These are phyloP conservation scores for Thalassarche chlororhynchos DNA, from an alignment of 2,113 vertebrate species.

Conservation along the genomic window DNA sequence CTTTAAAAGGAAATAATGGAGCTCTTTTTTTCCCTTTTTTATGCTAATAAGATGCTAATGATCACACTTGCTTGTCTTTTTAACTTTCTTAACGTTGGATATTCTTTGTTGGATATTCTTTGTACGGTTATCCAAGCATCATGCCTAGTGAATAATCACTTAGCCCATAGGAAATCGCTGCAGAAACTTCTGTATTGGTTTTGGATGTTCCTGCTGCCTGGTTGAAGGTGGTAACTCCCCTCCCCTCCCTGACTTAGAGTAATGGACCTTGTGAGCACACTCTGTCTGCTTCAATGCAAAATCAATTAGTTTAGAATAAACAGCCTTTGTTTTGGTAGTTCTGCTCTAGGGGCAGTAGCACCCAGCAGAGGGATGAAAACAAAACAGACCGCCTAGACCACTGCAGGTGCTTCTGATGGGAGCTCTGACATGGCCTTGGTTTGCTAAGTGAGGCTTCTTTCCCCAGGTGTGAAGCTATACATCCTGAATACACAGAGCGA, in stretches of 20 bases:
- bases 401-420: background rate
- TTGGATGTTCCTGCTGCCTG: background rate
- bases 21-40: accelerated
- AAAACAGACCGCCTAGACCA: background rate
- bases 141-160: background rate
- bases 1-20: background rate
- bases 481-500: background rate
- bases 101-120: background rate
- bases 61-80: background rate
- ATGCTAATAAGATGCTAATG: background rate
- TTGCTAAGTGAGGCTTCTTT: background rate
- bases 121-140: background rate
- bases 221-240: background rate
- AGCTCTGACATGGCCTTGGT: background rate
- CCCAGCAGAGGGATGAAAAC: background rate
- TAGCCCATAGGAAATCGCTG: background rate
- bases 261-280: background rate
- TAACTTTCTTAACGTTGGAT: background rate
- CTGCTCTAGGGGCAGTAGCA: background rate
- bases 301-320: background rate
- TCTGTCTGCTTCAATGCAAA: background rate
- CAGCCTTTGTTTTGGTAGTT: background rate
- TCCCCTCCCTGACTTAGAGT: background rate
- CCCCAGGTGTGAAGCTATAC: background rate
- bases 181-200: background rate